Conservation (phyloP, 2,797 vertebrate genomes). For the Enteromius treurensis region DNA sequence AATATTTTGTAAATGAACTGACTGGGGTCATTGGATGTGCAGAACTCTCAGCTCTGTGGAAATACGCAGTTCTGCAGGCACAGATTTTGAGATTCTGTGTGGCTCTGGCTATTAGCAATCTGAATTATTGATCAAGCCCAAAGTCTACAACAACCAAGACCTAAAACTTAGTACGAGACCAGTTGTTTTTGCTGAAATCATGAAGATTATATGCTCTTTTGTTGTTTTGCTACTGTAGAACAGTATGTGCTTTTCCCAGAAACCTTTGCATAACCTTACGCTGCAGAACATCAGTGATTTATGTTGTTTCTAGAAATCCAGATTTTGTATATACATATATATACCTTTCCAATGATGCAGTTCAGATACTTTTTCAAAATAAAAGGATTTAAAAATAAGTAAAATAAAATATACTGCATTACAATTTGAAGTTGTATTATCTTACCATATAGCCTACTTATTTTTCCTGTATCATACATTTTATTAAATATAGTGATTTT, state of each 20-base stretch:
- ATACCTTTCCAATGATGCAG: not conserved
- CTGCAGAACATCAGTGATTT: conserved; percentile 47
- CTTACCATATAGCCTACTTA: no score
- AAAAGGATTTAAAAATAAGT: not conserved
- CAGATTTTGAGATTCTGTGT: not conserved
- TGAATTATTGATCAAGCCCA: conserved; percentile 32
- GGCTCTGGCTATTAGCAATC: not conserved
- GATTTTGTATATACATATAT: not conserved
- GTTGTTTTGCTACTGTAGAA: conserved; percentile 18
- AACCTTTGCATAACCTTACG: conserved; percentile 22
- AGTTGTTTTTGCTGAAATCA: conserved; percentile 18
- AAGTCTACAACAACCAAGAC: conserved; percentile 27
- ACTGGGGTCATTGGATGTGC: not conserved
- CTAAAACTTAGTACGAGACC: conserved; percentile 9
- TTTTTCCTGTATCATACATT: not conserved
- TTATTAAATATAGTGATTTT: not conserved
- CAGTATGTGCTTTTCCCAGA: conserved; percentile 39
- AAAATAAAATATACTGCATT: no score
- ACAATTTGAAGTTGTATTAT: no score
- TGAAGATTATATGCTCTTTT: conserved; percentile 17
- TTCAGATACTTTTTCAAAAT: not conserved
- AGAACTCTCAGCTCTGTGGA: not conserved
- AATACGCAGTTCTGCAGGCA: not conserved
- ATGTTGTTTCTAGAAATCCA: conserved; percentile 45
- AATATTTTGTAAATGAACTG: not conserved